Base-by-base conservation (phyloP, 2,888 invertebrate genomes). In the Frankliniella fusca region DNA sequence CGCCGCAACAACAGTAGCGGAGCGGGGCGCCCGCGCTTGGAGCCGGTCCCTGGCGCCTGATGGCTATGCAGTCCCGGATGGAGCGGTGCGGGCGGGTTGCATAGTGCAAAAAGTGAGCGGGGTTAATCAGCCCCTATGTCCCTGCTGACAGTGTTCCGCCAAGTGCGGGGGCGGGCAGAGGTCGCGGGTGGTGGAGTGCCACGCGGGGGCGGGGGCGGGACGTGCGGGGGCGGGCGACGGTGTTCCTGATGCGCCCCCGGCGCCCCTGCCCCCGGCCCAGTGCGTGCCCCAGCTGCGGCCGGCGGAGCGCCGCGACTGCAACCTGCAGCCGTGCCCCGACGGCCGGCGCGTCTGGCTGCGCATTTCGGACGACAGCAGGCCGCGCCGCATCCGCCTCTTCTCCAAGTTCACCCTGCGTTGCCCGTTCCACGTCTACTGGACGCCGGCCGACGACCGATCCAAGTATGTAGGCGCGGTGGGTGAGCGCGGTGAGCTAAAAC, bases 341-440 rank as follows among this genome's bases (percentile, higher is more conserved):
- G 70, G 70, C 27, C 70, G 70, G 27, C 70, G 70, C 27, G 70
- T 76, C 23, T 76, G 70, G 70, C 70, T 76, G 70, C 70, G 70
- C 23, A 76, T 27, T 0, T 76, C 70, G 27, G 70, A 76, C 70
- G 70, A 27, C 27, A 23, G 70, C 27, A 9, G 27, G 70, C 70
- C 70, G 27, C 70, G 70, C 70, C 70, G 70, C 70, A 76, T 76
- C 70, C 70, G 70, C 70, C 70, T 76, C 70, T 76, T 27, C 70
- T 76, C 70, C 70, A 76, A 76, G 70, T 76, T 76, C 70, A 76
- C 70, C 70, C 70, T 76, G 23, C 70, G 70, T 27, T 76, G 70
- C 70, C 70, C 70, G 11, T 76, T 76, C 70, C 70, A n/a, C 23
- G 70, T 76, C 23, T 76, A 27, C 70, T 76, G 70, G 70, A 76